phyloP scores from a whole-genome alignment of 2,888 invertebrate genomes.

The Drosophila cognata region DNA sequence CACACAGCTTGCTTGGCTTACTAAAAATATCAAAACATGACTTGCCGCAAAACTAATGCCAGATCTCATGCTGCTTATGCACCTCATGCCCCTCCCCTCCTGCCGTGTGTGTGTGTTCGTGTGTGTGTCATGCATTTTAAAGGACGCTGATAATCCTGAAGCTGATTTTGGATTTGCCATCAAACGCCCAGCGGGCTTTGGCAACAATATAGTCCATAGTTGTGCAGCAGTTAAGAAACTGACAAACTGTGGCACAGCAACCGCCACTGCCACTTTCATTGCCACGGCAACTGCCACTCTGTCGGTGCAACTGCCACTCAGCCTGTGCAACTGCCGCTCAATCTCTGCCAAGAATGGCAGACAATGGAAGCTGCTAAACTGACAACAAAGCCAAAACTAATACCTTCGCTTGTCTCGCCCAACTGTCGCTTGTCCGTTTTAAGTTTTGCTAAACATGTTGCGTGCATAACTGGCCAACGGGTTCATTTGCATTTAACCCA shows the following conservation, averaged over 20 bases:
- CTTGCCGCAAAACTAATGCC: constrained; percentile 67
- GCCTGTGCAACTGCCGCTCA: constrained; percentile 7
- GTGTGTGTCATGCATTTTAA: constrained; percentile 55
- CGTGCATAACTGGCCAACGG: constrained; percentile 48
- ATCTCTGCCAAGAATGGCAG: background rate
- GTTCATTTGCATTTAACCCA: constrained; percentile 68
- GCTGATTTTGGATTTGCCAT: constrained; percentile 50
- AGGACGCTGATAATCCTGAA: constrained; percentile 61
- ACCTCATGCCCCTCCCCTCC: background rate
- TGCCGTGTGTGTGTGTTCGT: constrained; percentile 1
- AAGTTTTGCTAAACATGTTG: constrained; percentile 28
- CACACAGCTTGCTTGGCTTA: constrained; percentile 19
- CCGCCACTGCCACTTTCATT: constrained; percentile 4
- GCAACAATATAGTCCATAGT: constrained; percentile 33
- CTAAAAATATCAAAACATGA: constrained; percentile 53
- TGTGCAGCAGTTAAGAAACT: constrained; percentile 33
- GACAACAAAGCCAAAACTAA: constrained; percentile 60
- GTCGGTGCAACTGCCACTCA: constrained; percentile 7
- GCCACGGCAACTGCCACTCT: constrained; percentile 26
- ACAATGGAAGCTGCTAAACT: constrained; percentile 38
- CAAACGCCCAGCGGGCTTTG: constrained; percentile 33
- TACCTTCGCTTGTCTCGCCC: constrained; percentile 40
- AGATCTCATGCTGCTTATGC: constrained; percentile 53
- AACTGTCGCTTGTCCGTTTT: constrained; percentile 16
- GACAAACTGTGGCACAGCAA: constrained; percentile 6